phyloP scores from a whole-genome alignment of 2,113 vertebrate species.

The Malurus cyaneus region DNA sequence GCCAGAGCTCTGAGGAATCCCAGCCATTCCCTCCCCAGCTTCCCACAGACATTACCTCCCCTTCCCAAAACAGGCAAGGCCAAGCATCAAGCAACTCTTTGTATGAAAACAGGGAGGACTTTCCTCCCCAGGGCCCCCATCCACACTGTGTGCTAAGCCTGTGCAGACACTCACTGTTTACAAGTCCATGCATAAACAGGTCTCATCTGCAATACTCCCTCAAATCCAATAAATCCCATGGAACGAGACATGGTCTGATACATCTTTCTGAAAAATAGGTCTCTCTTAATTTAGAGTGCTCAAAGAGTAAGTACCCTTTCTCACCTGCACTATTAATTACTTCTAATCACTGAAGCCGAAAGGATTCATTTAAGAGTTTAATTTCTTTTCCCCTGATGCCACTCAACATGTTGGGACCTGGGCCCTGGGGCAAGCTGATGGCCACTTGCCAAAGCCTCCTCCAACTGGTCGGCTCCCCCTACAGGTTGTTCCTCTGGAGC shows the following conservation, averaged over 20 bases:
- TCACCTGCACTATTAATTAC: conserved; percentile 52
- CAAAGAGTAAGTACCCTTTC: background rate
- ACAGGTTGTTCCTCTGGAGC: background rate
- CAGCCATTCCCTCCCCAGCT: background rate
- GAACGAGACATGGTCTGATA: background rate
- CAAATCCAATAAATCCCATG: background rate
- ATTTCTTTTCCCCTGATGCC: conserved; percentile 20
- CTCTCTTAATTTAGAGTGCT: conserved; percentile 29
- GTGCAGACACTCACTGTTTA: background rate
- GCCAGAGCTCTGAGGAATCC: conserved; percentile 14
- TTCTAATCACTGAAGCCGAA: conserved; percentile 16
- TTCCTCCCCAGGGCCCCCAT: background rate
- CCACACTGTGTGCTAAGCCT: background rate
- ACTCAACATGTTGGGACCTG: background rate
- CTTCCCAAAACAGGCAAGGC: conserved; percentile 1
- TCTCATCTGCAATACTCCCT: background rate
- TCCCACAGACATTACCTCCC: background rate
- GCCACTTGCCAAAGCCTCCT: background rate
- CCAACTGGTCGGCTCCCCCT: background rate
- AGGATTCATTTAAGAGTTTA: conserved; percentile 40
- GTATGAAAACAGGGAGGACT: background rate
- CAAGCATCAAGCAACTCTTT: background rate
- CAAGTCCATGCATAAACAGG: background rate
- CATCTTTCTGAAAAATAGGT: conserved; percentile 44
- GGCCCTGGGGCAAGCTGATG: conserved; percentile 10